Base-by-base conservation (phyloP, 2,888 invertebrate genomes). In the Helicoverpa assulta region DNA sequence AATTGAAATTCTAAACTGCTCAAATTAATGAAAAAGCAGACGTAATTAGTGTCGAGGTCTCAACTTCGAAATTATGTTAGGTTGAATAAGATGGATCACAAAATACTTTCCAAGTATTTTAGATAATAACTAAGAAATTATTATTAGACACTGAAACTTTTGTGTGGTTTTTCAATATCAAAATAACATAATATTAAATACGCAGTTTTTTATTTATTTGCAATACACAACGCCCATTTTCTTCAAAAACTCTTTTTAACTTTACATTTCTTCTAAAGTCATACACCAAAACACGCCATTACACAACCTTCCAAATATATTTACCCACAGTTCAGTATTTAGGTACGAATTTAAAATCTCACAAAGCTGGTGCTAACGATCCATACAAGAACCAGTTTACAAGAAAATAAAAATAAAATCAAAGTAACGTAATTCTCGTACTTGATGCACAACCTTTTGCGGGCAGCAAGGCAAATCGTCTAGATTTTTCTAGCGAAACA, bases 401-500 rank as follows among this genome's bases (percentile, higher is more conserved):
- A 63, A 80, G 71, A 63, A 85, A 88, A 89, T 82, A 83, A 87
- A 89, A 88, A 33, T 8, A 33, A 33, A 33, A 12, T 88, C 85
- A 84, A 78, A 70, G 81, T 77, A 83, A 84, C 83, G 81, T 84
- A 85, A 86, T 85, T 85, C 84, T 72, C 69, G 80, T 76, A 70
- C 80, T 78, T 85, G 84, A 84, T 83, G 80, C 80, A 80, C 80
- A 70, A 83, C 80, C 80, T 83, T 84, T 81, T 81, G 73, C 79
- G 84, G 78, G 61, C 74, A 83, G 78, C 82, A 78, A 86, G 87
- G 86, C 83, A 86, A 90, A 90, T 89, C 85, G 82, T 72, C 85
- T 86, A 86, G 88, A 88, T 86, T 91, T 89, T 88, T 88, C 85
- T 84, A 86, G 81, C 81, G 82, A 84, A 88, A 88, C 84, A 86